Base-by-base conservation (phyloP, 2,888 invertebrate species). In the Thera obeliscata region DNA sequence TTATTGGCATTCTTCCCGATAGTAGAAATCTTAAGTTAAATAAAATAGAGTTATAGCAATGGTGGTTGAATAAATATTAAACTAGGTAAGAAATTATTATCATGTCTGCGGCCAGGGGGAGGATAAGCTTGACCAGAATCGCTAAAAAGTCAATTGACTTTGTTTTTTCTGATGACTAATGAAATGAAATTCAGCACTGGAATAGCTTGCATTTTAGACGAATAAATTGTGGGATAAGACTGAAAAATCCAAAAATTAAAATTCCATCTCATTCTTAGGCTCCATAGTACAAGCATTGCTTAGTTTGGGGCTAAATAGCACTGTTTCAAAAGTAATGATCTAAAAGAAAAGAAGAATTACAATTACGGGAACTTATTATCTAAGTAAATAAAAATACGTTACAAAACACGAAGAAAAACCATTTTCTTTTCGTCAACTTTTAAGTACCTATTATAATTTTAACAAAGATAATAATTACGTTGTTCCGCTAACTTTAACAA, bases 1-100 rank as follows among this genome's bases (percentile, higher is more conserved):
- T 87, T 88, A 91, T 89, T 91, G 90, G 90, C 90, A 87, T 85
- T 82, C 81, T 85, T 90, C 89, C 89, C 89, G 77, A 74, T 74
- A 63, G 69, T 72, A 67, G 73, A 74, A 71, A 78, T 81, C 78
- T 78, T 76, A 77, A 80, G 76, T 81, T 73, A 83, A 85, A 85
- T 83, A 84, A 81, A 75, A 64, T 22, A 22, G 22, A 22, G 22
- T 0, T 61, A 38, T 48, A 59, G 12, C 55, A 41, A 60, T 67
- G 61, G 59, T 62, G 57, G 38, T 62, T 49, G 11, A 33, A 55
- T 56, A 57, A 56, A 65, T 56, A 56, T 56, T 65, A 3, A 55
- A 56, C n/a, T 11, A 55, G 48, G 48, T 49, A 49, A 58, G 54
- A 64, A 60, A 49, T 49, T 46, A 1, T 41, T 48, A 8, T 56